These are phyloP conservation scores for Syngnathoides biaculeatus DNA, from an alignment of 2,113 vertebrate species.

Conservation along the genomic window DNA sequence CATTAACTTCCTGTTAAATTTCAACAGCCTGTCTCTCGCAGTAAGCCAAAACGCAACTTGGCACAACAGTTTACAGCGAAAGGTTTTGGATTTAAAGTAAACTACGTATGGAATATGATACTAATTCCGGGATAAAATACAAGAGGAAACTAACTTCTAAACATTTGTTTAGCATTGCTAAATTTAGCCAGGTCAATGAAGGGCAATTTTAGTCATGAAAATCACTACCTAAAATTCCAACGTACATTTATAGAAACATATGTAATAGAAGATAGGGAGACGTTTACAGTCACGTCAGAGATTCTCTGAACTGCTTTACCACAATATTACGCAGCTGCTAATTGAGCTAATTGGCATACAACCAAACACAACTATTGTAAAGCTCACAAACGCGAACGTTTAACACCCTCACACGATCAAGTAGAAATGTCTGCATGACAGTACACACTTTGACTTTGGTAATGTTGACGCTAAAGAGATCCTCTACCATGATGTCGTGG, in stretches of 20 bases:
- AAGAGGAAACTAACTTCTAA: background rate
- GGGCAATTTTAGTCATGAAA: too few relatives aligned
- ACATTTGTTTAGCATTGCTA: too few relatives aligned
- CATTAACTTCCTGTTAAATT: constrained; percentile 5
- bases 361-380: background rate
- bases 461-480: background rate
- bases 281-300: too few relatives aligned
- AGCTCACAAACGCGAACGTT: background rate
- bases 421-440: background rate
- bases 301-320: too few relatives aligned
- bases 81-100: too few relatives aligned
- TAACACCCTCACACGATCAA: background rate
- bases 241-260: too few relatives aligned
- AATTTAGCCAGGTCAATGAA: too few relatives aligned
- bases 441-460: background rate
- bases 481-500: background rate
- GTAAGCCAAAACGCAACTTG: constrained; percentile 45
- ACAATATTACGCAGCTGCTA: too few relatives aligned
- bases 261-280: too few relatives aligned
- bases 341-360: background rate
- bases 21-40: constrained; percentile 15
- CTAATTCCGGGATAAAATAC: background rate
- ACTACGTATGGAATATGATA: too few relatives aligned
- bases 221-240: too few relatives aligned
- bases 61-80: background rate